A percentile compares a stretch with the other conserved stretches of the same genome.
These are phyloP conservation scores for Nemotelus pantherinus DNA, from an alignment of 2,888 invertebrate genomes.

Conservation along the genomic window DNA sequence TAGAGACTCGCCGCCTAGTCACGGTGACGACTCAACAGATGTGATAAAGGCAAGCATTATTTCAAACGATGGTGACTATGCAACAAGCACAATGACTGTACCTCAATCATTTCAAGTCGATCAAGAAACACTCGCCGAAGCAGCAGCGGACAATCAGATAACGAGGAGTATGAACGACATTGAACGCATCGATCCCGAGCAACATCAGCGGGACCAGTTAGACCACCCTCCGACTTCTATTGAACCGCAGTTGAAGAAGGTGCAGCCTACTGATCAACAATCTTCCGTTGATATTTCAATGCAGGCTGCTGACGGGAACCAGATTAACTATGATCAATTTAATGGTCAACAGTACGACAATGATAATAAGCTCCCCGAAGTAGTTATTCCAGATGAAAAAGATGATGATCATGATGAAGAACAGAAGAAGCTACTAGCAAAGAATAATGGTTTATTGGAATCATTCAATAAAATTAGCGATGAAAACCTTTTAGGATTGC, in stretches of 20 bases:
- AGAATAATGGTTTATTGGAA: slow-evolving; percentile 53
- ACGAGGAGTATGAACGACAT: neutral
- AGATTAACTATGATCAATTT: too few relatives aligned
- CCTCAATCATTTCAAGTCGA: too few relatives aligned
- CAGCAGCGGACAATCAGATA: neutral
- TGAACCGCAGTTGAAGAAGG: slow-evolving; percentile 3
- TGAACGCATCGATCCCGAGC: too few relatives aligned
- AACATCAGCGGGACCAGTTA: neutral
- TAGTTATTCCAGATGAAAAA: too few relatives aligned
- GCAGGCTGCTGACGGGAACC: too few relatives aligned
- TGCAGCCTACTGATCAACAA: neutral
- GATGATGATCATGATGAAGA: slow-evolving; percentile 4
- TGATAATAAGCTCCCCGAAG: too few relatives aligned
- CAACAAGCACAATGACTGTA: neutral
- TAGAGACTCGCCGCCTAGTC: neutral
- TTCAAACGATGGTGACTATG: neutral
- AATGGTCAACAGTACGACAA: too few relatives aligned
- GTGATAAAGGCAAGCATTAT: neutral
- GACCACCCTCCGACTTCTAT: neutral
- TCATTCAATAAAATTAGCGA: slow-evolving; percentile 56
- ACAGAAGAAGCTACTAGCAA: slow-evolving; percentile 1
- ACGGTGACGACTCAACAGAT: neutral
- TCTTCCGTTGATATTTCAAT: neutral
- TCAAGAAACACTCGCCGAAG: too few relatives aligned
- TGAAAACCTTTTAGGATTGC: slow-evolving; percentile 57